Evolutionary conservation across 2,797 vertebrate genomes (phyloP), one percentile per base, ranked within the genome.

Genomic region (Australoheros facetus): DNA sequence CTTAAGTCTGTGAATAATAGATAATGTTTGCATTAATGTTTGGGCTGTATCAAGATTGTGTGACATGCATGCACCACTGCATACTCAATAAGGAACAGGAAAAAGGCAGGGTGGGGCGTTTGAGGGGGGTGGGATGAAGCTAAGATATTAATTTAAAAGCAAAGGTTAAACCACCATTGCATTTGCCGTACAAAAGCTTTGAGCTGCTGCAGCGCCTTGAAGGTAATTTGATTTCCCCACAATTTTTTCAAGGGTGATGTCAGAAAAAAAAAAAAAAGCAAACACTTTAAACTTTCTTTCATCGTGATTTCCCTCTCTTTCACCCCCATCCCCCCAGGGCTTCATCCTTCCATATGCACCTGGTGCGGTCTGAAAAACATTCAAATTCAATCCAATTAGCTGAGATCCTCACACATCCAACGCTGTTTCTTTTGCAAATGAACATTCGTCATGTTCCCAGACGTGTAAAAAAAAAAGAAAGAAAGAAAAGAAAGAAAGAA

Each of bases 1-100:
- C 85, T 91, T 88, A 89, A 86, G 84, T 83, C 82, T 78, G 87
- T 93, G 88, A 92, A 94, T 94, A 94, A 94, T 94, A 90, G 87
- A 93, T 89, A 39, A 64, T 19, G 39, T 45, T 64, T 77, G 81
- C 89, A 86, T 90, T 91, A 91, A 91, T 64, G 79, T 90, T 83
- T 57, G 57, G 79, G 75, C 75, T 71, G 84, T 85, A 82, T 87
- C 83, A 91, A 91, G 90, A 88, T 89, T 77, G 80, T 77, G 70
- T 77, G 87, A 91, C 85, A 85, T 56, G 77, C 74, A 92, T 55
- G 91, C 91, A 34, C 83, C 7, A 12, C 83, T 87, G 84, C 87
- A 89, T 81, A 84, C 89, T 88, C 85, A 89, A 80, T 90, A 86
- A 90, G 79, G 56, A 75, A 79, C 70, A 45, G 75, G 64, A 34